phyloP scores from a whole-genome alignment of 53 echinoderm and acorn worm species.

The Pentamera pediparva region DNA sequence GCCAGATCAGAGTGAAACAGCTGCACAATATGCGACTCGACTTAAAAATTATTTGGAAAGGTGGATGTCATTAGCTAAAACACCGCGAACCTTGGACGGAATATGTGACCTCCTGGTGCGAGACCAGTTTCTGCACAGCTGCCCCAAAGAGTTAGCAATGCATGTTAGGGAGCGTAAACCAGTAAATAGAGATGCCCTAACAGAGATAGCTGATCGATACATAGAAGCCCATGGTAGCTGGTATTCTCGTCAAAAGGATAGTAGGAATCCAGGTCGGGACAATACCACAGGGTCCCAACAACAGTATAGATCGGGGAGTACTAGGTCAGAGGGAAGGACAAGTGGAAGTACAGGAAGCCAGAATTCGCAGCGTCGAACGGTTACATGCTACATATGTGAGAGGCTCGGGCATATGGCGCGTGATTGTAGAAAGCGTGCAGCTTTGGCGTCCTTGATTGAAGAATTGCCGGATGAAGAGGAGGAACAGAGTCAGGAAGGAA shows the following conservation, averaged over 20 bases:
- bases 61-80: constrained; percentile 41
- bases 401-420: constrained; percentile 31
- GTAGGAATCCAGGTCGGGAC: background rate
- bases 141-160: constrained; percentile 29
- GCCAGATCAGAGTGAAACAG: constrained; percentile 35
- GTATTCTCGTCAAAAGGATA: background rate
- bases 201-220: constrained; percentile 39
- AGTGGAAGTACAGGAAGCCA: background rate
- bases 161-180: constrained; percentile 48
- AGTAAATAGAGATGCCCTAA: constrained; percentile 17
- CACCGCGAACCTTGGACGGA: background rate
- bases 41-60: constrained; percentile 29
- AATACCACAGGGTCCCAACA: background rate
- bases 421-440: background rate
- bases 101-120: constrained; percentile 39
- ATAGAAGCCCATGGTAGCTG: constrained; percentile 39
- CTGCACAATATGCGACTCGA: constrained; percentile 32
- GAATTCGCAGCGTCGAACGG: background rate
- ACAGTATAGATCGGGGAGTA: background rate
- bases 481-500: no score
- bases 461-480: no score
- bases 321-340: no score
- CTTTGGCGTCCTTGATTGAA: background rate
- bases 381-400: constrained; percentile 30
- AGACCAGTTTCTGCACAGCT: constrained; percentile 43